Conservation (phyloP, 1,140 invertebrate genomes). For the Leptinotarsa texana region DNA sequence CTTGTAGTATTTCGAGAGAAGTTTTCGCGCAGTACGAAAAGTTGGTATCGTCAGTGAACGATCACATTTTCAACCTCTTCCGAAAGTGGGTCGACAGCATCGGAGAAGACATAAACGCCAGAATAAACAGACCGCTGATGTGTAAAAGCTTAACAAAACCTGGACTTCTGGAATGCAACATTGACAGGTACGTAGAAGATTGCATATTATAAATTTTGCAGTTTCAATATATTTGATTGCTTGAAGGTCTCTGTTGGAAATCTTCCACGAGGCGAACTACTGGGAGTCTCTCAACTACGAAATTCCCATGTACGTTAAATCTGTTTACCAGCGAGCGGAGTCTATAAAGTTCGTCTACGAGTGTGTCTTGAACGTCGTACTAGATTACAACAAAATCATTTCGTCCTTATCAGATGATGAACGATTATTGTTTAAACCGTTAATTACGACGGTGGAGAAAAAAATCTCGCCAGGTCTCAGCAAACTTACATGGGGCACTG, state of each 20-base stretch:
- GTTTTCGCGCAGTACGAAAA: conserved; percentile 68
- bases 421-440: conserved; percentile 62
- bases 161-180: conserved; percentile 77
- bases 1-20: conserved; percentile 71
- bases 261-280: conserved; percentile 70
- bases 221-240: conserved; percentile 20
- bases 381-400: conserved; percentile 82
- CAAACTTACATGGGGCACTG: conserved; percentile 76
- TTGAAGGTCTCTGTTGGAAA: conserved; percentile 59
- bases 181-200: conserved; percentile 64
- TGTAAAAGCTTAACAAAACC: conserved; percentile 64
- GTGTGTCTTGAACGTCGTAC: conserved; percentile 73
- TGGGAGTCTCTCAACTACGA: conserved; percentile 68
- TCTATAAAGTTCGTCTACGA: conserved; percentile 71
- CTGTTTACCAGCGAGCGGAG: conserved; percentile 67
- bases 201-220: neutral
- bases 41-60: conserved; percentile 67
- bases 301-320: conserved; percentile 65
- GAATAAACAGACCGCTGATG: conserved; percentile 74
- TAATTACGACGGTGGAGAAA: conserved; percentile 63
- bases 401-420: conserved; percentile 63
- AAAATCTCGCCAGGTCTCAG: conserved; percentile 80
- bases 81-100: conserved; percentile 66
- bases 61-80: conserved; percentile 65
- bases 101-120: conserved; percentile 63